phyloP scores from a whole-genome alignment of 1,140 invertebrate genomes.

The Acarapis woodi region DNA sequence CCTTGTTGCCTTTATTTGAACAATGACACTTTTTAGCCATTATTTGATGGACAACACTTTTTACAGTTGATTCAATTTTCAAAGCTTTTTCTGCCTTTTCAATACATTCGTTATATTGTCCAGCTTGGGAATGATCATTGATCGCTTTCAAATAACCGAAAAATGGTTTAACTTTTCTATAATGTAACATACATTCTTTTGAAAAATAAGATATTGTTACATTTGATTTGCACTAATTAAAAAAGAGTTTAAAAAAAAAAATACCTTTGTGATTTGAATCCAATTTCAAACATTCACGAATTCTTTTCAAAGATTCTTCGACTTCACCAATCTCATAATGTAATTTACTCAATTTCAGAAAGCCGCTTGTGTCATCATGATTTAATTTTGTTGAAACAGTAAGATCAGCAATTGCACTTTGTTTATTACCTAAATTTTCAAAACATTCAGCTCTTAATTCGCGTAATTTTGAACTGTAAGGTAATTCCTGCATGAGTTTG shows the following conservation, averaged over 20 bases:
- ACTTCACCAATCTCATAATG: constrained; percentile 73
- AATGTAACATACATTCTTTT: constrained; percentile 74
- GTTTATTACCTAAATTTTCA: constrained; percentile 41
- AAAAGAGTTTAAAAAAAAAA: too few relatives aligned
- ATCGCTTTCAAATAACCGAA: constrained; percentile 49
- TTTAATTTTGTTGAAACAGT: constrained; percentile 59
- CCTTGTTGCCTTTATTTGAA: constrained; percentile 14
- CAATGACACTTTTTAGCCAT: constrained; percentile 23
- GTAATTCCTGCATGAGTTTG: constrained; percentile 31
- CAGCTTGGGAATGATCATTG: constrained; percentile 31
- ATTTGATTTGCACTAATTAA: too few relatives aligned
- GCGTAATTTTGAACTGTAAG: constrained; percentile 54
- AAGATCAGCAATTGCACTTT: constrained; percentile 66
- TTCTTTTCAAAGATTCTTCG: constrained; percentile 62
- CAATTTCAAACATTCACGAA: constrained; percentile 83
- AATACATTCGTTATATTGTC: constrained; percentile 44
- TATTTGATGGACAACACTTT: constrained; percentile 38
- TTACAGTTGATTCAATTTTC: constrained; percentile 33
- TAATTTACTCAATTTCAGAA: constrained; percentile 44
- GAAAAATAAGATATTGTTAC: too few relatives aligned
- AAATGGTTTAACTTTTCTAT: constrained; percentile 90
- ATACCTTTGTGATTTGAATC: constrained; percentile 98
- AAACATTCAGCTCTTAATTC: constrained; percentile 61
- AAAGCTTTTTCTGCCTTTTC: constrained; percentile 30
- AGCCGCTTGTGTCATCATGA: constrained; percentile 67